phyloP scores from a whole-genome alignment of 2,888 invertebrate genomes.

The Suillia variegata region DNA sequence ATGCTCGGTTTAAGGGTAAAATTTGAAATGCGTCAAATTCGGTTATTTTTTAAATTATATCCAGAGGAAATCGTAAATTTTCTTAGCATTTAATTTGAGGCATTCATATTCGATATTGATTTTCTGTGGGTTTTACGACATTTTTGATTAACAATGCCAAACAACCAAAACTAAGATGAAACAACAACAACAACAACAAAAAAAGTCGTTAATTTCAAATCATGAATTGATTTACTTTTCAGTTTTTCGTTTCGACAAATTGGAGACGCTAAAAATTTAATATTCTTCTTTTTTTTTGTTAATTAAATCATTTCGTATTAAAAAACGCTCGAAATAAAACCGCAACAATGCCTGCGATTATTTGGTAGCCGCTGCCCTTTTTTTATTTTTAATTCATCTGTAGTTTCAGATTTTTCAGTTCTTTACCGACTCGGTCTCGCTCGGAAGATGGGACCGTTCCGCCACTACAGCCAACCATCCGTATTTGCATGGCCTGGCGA shows the following conservation, averaged over 20 bases:
- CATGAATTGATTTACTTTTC: not conserved
- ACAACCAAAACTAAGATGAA: too few relatives aligned
- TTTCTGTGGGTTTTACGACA: slow-evolving; percentile 12
- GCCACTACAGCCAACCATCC: not conserved
- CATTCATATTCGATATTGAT: not conserved
- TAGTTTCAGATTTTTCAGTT: not conserved
- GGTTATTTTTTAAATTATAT: not conserved
- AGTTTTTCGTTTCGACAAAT: not conserved
- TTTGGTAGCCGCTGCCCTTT: not conserved
- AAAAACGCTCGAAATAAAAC: not conserved
- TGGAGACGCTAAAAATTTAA: not conserved
- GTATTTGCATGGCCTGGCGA: not conserved
- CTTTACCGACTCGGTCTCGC: not conserved
- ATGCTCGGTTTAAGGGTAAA: not conserved
- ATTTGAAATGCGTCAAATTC: not conserved
- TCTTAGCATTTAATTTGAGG: not conserved
- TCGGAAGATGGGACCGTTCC: too few relatives aligned
- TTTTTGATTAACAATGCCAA: slow-evolving; percentile 3
- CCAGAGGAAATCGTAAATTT: not conserved
- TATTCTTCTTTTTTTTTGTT: slow-evolving; percentile 7
- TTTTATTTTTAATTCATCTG: too few relatives aligned
- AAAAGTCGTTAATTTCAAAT: not conserved
- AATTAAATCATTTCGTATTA: not conserved
- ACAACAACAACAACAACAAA: too few relatives aligned
- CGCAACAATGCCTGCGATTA: not conserved